Evolutionary conservation across 2,888 invertebrate species (phyloP), one percentile per base, ranked within the genome.

Genomic region (Minunthozetes semirufus): DNA sequence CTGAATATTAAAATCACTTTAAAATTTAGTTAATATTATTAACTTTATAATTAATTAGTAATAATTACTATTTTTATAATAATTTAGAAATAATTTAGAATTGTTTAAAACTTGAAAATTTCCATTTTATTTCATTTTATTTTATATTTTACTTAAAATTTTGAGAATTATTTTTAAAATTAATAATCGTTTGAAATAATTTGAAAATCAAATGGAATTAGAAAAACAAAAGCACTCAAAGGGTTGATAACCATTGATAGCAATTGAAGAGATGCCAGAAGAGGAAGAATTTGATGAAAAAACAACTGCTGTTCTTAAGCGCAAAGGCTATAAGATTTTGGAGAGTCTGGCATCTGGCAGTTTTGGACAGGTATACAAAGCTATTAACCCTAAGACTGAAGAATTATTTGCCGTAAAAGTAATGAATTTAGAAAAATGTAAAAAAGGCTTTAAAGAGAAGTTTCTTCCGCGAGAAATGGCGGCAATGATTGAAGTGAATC

Each of bases 401-500:
- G 38, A 63, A 13, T 33, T 15, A 0, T 33, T 17, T 27, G 76
- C 76, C 9, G 76, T 76, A 13, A 76, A 76, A 42, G 68, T 76
- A 9, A 75, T 76, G 76, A 53, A 76, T 56, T 38, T 75, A 48
- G 68, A 72, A 15, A 61, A 68, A 61, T 53, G 71, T 25, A 17
- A 33, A 17, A 74, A 75, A 19, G 56, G 53, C 29, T 75, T 76
- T 25, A 68, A 66, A 63, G 19, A 46, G 19, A 76, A 76, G 38
- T 76, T 75, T 38, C 38, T 76, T 17, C 76, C 76, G 9, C 75
- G 76, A 63, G 76, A 76, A 53, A 50, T 76, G 74, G 61, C 53
- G 22, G 61, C 72, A 19, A 50, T 74, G 27, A 75, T 72, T n/a
- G 75, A 72, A 50, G 56, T 75, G 15, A 59, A 42, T n/a, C 76